Percentiles rank a stretch among this genome's conserved stretches.
Evolutionary conservation across 2,113 vertebrate genomes (phyloP).

Genomic region (Crotophaga sulcirostris): DNA sequence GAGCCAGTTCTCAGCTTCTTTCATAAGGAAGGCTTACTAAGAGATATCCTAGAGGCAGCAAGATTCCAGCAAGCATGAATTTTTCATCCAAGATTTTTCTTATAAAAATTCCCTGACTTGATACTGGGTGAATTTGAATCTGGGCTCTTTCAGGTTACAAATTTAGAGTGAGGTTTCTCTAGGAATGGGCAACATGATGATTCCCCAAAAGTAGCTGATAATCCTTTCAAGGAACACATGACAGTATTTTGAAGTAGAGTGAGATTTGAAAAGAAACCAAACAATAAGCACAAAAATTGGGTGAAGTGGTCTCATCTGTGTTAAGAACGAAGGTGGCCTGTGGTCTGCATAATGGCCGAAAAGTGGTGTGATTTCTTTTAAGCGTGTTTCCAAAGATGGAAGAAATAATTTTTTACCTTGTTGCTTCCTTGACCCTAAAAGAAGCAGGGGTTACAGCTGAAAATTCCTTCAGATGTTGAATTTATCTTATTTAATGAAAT

Average conservation of each 20-base stretch:
- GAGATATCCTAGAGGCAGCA: not conserved
- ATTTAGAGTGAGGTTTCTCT: not conserved
- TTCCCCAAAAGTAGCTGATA: not conserved
- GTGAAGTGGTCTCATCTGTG: not conserved
- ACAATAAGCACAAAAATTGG: not conserved
- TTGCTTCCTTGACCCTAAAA: not conserved
- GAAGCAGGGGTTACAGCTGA: not conserved
- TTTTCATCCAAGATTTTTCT: not conserved
- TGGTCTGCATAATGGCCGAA: not conserved
- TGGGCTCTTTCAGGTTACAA: not conserved
- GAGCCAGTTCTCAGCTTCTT: not conserved
- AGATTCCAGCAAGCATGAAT: not conserved
- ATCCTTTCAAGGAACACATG: not conserved
- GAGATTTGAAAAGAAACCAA: not conserved
- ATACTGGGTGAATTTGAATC: not conserved
- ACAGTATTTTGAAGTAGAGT: not conserved
- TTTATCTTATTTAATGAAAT: not conserved
- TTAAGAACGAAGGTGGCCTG: not conserved
- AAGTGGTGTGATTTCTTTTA: not conserved
- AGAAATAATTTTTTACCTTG: not conserved
- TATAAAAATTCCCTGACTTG: not conserved
- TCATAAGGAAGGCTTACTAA: not conserved
- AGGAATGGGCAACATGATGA: not conserved
- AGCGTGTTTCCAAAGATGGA: not conserved
- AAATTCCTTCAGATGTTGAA: not conserved